Evolutionary conservation across 1,140 invertebrate species (phyloP), one percentile per base, ranked within the genome.

Genomic region (Orussus abietinus): DNA sequence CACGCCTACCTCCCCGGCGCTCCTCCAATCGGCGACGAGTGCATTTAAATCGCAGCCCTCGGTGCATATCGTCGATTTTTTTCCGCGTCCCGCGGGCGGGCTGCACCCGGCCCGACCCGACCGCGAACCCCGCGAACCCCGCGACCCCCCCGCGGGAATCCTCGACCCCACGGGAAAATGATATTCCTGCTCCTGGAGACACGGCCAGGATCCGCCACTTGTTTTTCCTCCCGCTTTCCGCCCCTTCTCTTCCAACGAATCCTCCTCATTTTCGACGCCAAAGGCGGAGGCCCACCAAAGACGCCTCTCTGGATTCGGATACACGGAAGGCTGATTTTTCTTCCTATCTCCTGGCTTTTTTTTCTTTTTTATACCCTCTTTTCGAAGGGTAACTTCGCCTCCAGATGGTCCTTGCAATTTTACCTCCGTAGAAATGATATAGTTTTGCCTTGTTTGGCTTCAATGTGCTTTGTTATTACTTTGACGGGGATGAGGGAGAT

Each of bases 31-130:
- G 45, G 45, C 31, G 51, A 34, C 32, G 45, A 58, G 50, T 72
- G 67, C 69, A 72, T 71, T 67, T 64, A 55, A 69, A 67, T 65
- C 57, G 66, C 63, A 61, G 66, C 57, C 64, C 59, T 55, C 52
- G 56, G 38, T 69, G 68, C 65, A 71, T 70, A 68, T 63, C 65
- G 41, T 49, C 54, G 55, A 55, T 62, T 60, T 59, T 61, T 61
- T 33, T 53, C 12, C 28, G 35, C 34, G 35, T 49, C 36, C 31
- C 35, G 34, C 68, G 53, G 65, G 64, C 64, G 66, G 66, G 49
- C 62, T 64, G 55, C 6, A 57, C 51, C 47, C 49, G 34, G 36
- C 37, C 30, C n/a, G n/a, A n/a, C n/a, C n/a, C n/a, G n/a, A n/a
- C n/a, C n/a, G n/a, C 22, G 22, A 25, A 25, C 6, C 22, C 6